Evolutionary conservation across 2,113 vertebrate species (phyloP).

Genomic region (Natator depressus): DNA sequence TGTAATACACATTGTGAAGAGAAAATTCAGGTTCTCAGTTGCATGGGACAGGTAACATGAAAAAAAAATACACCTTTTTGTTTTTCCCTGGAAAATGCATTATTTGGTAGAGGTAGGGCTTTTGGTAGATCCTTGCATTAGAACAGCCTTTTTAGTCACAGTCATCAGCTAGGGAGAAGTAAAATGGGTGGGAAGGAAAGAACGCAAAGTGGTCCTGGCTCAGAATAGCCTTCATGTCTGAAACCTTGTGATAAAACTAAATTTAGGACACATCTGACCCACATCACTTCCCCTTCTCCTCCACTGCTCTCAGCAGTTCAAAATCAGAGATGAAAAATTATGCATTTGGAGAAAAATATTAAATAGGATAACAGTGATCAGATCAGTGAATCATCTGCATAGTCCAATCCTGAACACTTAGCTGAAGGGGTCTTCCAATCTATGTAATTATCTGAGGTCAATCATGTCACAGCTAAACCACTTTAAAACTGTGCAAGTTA

Average conservation of each 20-base stretch:
- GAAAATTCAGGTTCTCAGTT: not conserved
- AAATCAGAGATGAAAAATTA: not conserved
- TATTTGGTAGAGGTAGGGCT: not conserved
- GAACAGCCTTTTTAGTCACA: not conserved
- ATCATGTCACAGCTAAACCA: not conserved
- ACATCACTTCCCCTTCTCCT: fast-evolving
- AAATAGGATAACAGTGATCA: not conserved
- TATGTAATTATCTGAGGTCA: not conserved
- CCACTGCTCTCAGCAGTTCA: not conserved
- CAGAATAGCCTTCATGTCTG: not conserved
- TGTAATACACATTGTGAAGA: not conserved
- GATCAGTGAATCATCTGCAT: not conserved
- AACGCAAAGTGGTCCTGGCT: not conserved
- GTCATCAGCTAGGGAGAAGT: not conserved
- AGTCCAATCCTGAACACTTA: not conserved
- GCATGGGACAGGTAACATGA: not conserved
- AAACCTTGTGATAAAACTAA: not conserved
- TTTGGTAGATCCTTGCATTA: not conserved
- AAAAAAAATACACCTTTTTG: not conserved
- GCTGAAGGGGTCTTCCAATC: not conserved
- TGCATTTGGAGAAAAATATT: not conserved
- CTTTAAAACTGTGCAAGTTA: not conserved
- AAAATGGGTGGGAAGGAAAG: not conserved
- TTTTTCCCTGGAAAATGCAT: not conserved
- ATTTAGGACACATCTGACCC: fast-evolving